phyloP scores from a whole-genome alignment of 2,888 invertebrate species.

The Malthinus seriepunctatus region DNA sequence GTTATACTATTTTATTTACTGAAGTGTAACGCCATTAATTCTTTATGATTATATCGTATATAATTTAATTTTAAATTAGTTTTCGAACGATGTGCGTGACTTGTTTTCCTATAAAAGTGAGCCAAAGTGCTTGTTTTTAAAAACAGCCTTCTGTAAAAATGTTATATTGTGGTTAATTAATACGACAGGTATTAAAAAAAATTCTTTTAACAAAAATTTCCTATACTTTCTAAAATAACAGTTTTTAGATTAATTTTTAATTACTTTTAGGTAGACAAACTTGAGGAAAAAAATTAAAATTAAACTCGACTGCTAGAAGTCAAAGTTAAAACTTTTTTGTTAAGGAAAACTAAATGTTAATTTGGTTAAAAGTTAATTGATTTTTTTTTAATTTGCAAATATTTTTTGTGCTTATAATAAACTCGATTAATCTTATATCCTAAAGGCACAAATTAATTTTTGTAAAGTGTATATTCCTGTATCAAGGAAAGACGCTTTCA shows the following conservation, averaged over 20 bases:
- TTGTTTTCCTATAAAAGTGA: constrained; percentile 6
- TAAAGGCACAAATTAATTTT: too few species aligned
- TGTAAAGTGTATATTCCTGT: too few species aligned
- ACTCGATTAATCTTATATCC: too few species aligned
- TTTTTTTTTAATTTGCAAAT: too few species aligned
- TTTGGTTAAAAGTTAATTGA: too few species aligned
- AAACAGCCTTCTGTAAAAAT: constrained; percentile 1
- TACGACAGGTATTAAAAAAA: not conserved
- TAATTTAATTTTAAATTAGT: constrained; percentile 20
- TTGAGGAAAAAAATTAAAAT: too few species aligned
- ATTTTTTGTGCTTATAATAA: too few species aligned
- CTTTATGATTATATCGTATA: constrained; percentile 9
- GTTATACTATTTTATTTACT: constrained; percentile 11
- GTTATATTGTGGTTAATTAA: constrained; percentile 8
- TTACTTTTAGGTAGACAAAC: too few species aligned
- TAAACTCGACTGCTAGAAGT: too few species aligned
- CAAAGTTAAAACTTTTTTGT: too few species aligned
- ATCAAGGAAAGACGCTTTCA: too few species aligned
- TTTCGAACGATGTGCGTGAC: constrained; percentile 13
- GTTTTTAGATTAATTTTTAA: not conserved
- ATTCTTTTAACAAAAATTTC: constrained; percentile 1
- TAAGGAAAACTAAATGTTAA: too few species aligned
- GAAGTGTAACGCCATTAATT: constrained; percentile 18
- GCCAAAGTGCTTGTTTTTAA: constrained; percentile 6
- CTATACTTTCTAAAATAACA: constrained; percentile 5